These are phyloP conservation scores for Geophilus truncorum DNA, from an alignment of 2,888 invertebrate species.

Conservation along the genomic window DNA sequence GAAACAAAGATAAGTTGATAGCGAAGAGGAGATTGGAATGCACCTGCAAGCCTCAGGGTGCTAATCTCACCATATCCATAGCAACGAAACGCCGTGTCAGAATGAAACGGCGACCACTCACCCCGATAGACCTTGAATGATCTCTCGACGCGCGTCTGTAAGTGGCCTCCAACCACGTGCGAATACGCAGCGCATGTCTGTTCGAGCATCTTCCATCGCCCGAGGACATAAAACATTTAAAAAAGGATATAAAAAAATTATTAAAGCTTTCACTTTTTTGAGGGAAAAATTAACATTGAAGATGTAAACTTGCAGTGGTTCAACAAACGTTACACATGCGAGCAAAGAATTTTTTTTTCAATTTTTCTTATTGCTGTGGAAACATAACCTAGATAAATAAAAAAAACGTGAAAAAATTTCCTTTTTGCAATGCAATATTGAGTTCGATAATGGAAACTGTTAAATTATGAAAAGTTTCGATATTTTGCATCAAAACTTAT, in stretches of 20 bases:
- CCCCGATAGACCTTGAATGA: conserved; percentile 21
- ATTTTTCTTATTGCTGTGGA: too few species aligned
- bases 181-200: conserved; percentile 13
- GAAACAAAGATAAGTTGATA: conserved; percentile 10
- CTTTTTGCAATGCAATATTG: too few species aligned
- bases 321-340: neutral
- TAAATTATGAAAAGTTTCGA: too few species aligned
- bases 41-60: neutral
- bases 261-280: neutral
- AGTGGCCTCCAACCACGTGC: conserved; percentile 25
- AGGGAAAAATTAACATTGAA: neutral
- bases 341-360: too few species aligned
- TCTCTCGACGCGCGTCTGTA: conserved; percentile 17
- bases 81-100: conserved; percentile 1
- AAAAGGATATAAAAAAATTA: neutral
- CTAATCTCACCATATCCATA: conserved; percentile 12
- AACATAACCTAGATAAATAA: too few species aligned
- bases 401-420: too few species aligned
- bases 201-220: conserved; percentile 10
- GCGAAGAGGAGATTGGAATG: neutral
- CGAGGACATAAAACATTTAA: neutral
- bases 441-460: too few species aligned
- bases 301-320: neutral
- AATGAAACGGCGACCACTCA: conserved; percentile 27
- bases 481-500: too few species aligned